Evolutionary conservation across 2,113 vertebrate genomes (phyloP).

Genomic region (Nannobrachium achirus): DNA sequence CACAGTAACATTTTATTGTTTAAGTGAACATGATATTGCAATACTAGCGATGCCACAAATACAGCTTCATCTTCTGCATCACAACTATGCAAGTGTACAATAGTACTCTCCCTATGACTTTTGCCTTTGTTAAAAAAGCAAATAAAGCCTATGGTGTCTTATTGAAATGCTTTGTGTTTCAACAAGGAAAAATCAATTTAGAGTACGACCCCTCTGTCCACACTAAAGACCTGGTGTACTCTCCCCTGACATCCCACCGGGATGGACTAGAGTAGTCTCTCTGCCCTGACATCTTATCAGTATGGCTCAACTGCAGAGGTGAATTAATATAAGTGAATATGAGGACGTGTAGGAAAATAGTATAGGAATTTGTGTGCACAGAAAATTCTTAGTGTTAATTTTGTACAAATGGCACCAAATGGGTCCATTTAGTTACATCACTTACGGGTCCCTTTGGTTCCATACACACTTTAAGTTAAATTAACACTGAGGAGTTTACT

Average conservation of each 20-base stretch:
- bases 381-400: no score
- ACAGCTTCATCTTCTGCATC: background rate
- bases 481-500: no score
- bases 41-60: no score
- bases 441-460: no score
- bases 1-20: no score
- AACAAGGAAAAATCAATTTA: constrained; percentile 63
- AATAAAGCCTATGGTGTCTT: constrained; percentile 16
- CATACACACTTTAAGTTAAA: no score
- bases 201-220: constrained; percentile 44
- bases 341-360: no score
- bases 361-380: background rate
- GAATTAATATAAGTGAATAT: constrained; percentile 36
- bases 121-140: constrained; percentile 15
- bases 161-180: constrained; percentile 44
- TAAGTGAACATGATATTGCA: no score
- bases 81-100: constrained; percentile 1
- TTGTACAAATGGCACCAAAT: no score
- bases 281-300: background rate
- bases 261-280: no score
- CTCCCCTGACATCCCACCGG: constrained; percentile 58
- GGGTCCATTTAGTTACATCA: no score
- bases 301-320: constrained; percentile 32
- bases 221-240: constrained; percentile 36
- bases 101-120: background rate